phyloP scores from a whole-genome alignment of 2,888 invertebrate species.

The Crioceris asparagi region DNA sequence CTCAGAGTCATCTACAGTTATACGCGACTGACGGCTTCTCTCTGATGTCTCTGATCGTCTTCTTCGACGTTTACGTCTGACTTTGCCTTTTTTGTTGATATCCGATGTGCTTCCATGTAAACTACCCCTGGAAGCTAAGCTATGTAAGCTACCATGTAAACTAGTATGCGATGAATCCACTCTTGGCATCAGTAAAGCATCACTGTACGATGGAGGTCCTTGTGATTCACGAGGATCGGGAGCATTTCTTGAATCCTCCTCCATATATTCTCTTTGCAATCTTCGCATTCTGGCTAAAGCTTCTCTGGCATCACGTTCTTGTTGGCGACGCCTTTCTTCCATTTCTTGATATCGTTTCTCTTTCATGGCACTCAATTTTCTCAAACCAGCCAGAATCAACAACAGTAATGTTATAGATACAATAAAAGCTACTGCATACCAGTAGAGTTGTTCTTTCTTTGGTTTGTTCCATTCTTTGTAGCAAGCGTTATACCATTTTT shows the following conservation, averaged over 20 bases:
- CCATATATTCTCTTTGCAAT: conserved; percentile 33
- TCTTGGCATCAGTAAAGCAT: conserved; percentile 65
- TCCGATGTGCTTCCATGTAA: conserved; percentile 27
- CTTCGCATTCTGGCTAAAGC: conserved; percentile 39
- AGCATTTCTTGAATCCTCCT: conserved; percentile 43
- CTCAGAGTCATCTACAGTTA: conserved; percentile 19
- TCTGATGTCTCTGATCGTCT: conserved; percentile 24
- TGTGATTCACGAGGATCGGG: conserved; percentile 59
- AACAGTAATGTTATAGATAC: conserved; percentile 44
- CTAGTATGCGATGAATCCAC: conserved; percentile 48
- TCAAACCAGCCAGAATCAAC: conserved; percentile 44
- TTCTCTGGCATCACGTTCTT: conserved; percentile 43
- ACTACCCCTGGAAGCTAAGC: conserved; percentile 26
- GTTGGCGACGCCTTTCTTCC: conserved; percentile 45
- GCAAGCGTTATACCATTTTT: conserved; percentile 60
- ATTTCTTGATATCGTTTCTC: conserved; percentile 32
- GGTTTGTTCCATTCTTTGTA: conserved; percentile 43
- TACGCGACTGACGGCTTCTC: conserved; percentile 22
- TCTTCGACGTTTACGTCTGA: conserved; percentile 25
- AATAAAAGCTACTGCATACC: conserved; percentile 47
- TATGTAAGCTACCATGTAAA: conserved; percentile 32
- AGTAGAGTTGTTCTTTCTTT: conserved; percentile 40
- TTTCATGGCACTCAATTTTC: conserved; percentile 46
- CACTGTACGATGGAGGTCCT: conserved; percentile 64
- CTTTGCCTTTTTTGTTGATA: conserved; percentile 24